Conservation (phyloP, 2,797 vertebrate genomes). For the Ctenosaura bakeri region DNA sequence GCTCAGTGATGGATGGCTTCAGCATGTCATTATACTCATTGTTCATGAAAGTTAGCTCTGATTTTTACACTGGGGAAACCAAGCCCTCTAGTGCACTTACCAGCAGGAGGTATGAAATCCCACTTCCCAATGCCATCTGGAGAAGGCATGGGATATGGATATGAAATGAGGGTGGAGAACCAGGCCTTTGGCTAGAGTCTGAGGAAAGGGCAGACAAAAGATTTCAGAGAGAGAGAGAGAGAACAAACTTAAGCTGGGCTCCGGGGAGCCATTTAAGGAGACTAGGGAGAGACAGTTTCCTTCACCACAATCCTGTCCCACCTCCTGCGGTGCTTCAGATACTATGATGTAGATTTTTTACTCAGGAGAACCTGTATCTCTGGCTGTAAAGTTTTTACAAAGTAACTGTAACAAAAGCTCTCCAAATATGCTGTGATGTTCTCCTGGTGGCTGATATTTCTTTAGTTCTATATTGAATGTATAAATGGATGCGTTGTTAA, state of each 20-base stretch:
- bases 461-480: neutral
- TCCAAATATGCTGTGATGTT: neutral
- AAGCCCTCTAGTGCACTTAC: neutral
- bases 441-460: neutral
- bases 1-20: neutral
- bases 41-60: neutral
- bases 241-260: neutral
- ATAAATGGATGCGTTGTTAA: neutral
- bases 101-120: neutral
- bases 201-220: neutral
- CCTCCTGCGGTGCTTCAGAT: neutral
- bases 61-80: neutral
- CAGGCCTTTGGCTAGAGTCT: neutral
- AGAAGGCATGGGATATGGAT: neutral
- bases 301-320: neutral
- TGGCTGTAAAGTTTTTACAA: neutral
- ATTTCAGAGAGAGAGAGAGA: constrained; percentile 2
- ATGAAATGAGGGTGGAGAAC: neutral
- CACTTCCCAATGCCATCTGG: neutral
- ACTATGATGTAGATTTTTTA: neutral
- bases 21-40: neutral
- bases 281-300: neutral
- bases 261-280: neutral
- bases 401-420: neutral
- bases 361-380: neutral